A percentile compares a stretch with the other conserved stretches of the same genome.
These are phyloP conservation scores for Auanema sp. DNA, from an alignment of 2,888 invertebrate species.

Conservation along the genomic window DNA sequence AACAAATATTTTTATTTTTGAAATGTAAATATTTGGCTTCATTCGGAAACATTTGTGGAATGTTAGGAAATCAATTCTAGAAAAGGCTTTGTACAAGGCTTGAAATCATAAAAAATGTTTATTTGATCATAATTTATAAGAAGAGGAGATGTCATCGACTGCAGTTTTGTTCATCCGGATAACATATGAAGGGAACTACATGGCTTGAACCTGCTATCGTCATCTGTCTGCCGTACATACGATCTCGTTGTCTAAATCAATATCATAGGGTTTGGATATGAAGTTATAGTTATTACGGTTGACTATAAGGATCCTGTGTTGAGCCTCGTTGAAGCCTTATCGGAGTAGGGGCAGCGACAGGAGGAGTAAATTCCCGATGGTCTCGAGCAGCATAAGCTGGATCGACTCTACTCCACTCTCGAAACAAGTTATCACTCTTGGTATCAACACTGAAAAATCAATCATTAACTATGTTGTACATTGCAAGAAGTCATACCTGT, in stretches of 20 bases:
- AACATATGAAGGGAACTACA: conserved; percentile 1
- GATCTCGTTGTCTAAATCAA: no score
- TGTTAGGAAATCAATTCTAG: no score
- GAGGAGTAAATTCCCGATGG: neutral
- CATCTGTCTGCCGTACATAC: no score
- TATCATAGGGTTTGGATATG: no score
- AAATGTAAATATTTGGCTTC: conserved; percentile 7
- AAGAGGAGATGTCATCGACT: conserved; percentile 1
- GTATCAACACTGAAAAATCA: conserved; percentile 35
- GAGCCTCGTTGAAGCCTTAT: conserved; percentile 10
- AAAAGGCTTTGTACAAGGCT: no score
- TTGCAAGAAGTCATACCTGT: conserved; percentile 22
- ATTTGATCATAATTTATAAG: neutral
- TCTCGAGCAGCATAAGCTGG: conserved; percentile 31
- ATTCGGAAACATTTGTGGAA: no score
- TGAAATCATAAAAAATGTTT: neutral
- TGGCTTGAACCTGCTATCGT: no score
- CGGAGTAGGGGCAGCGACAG: neutral
- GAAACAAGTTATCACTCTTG: conserved; percentile 35
- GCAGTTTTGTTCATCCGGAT: neutral
- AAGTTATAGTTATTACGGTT: no score
- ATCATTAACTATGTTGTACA: neutral
- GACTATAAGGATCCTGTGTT: conserved; percentile 8
- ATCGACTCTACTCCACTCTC: conserved; percentile 42
- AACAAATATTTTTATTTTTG: conserved; percentile 9